These are phyloP conservation scores for Neopipo cinnamomea DNA, from an alignment of 2,113 vertebrate genomes.

Conservation along the genomic window DNA sequence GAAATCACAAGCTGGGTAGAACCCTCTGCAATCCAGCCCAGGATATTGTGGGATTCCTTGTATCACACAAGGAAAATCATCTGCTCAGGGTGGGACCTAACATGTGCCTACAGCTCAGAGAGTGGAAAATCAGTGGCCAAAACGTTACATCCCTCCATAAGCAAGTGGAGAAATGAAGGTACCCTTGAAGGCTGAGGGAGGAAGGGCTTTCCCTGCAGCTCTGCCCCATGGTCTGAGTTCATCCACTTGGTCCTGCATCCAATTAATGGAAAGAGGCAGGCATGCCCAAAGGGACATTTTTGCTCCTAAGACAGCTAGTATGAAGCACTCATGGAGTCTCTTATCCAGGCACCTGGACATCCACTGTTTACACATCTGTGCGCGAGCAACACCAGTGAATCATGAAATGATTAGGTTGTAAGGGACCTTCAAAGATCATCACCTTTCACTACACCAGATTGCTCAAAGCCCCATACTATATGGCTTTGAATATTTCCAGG, in stretches of 20 bases:
- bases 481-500: background rate
- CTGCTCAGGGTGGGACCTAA: background rate
- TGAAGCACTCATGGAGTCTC: background rate
- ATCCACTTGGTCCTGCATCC: background rate
- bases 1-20: background rate
- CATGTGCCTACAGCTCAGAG: background rate
- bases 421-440: background rate
- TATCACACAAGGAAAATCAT: background rate
- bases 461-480: background rate
- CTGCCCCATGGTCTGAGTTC: background rate
- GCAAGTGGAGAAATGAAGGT: background rate
- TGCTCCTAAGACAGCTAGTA: background rate
- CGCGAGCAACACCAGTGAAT: accelerated
- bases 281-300: background rate
- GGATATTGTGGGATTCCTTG: accelerated
- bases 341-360: background rate
- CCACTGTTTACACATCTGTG: background rate
- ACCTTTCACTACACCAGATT: background rate
- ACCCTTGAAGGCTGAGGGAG: background rate
- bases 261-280: background rate
- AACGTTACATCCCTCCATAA: accelerated
- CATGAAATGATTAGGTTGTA: background rate
- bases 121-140: background rate
- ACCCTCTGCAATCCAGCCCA: background rate
- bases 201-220: background rate